Evolutionary conservation across 2,113 vertebrate genomes (phyloP).

Genomic region (Camelus dromedarius): DNA sequence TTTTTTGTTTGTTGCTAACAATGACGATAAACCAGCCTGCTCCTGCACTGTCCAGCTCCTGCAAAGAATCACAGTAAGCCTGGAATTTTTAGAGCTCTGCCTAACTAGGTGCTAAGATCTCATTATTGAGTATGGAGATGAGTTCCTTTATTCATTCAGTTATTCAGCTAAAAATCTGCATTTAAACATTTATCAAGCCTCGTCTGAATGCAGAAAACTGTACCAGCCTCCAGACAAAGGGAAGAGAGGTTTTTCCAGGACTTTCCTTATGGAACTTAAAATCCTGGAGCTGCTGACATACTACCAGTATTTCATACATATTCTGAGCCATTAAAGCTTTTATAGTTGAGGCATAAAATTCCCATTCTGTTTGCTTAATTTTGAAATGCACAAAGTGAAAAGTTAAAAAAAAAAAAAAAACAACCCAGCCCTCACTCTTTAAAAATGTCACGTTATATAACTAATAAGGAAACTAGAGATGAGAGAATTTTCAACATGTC

Average conservation of each 20-base stretch:
- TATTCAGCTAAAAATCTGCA: neutral
- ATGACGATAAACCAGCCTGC: neutral
- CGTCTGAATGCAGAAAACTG: constrained; percentile 3
- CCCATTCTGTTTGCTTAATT: constrained; percentile 51
- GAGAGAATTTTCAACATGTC: constrained; percentile 65
- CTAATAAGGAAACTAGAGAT: constrained; percentile 71
- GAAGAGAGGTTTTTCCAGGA: neutral
- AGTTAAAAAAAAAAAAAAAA: neutral
- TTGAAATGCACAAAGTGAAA: constrained; percentile 58
- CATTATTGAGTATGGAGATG: neutral
- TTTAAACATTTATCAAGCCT: constrained; percentile 15
- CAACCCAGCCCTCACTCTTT: neutral
- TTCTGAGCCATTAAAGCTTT: constrained; percentile 51
- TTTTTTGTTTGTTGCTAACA: neutral
- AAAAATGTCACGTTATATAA: constrained; percentile 68
- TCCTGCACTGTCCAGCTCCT: neutral
- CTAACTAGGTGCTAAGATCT: neutral
- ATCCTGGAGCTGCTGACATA: neutral
- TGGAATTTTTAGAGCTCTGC: neutral
- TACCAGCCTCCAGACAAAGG: constrained; percentile 19
- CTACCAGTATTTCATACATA: constrained; percentile 11
- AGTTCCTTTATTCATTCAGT: neutral
- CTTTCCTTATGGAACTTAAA: constrained; percentile 29
- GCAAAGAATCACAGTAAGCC: neutral
- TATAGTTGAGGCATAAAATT: neutral